Evolutionary conservation across 92 coral and sea anemone species (phyloP).

Genomic region (Chrysogorgia sp.): DNA sequence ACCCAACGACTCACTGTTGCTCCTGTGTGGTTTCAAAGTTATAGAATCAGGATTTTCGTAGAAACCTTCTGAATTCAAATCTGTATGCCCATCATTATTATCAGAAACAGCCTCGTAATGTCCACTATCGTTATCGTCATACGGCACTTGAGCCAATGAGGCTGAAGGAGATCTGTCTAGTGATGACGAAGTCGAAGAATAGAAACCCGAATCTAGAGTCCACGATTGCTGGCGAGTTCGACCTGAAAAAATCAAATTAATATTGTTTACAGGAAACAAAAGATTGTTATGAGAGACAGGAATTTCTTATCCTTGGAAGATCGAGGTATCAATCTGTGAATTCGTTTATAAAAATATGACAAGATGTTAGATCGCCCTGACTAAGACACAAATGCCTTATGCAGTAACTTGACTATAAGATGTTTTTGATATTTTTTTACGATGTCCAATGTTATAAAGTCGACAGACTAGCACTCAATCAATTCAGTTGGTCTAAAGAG

Average conservation of each 20-base stretch:
- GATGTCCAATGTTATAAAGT: no score
- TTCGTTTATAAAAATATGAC: no score
- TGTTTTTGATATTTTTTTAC: no score
- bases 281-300: neutral
- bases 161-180: constrained; percentile 90
- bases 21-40: neutral
- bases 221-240: constrained; percentile 77
- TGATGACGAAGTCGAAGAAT: constrained; percentile 66
- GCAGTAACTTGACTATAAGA: no score
- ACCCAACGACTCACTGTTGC: constrained; percentile 29
- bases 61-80: constrained; percentile 18
- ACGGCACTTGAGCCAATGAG: constrained; percentile 74
- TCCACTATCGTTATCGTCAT: constrained; percentile 44
- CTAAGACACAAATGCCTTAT: no score
- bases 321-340: no score
- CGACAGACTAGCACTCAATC: no score
- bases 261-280: constrained; percentile 23
- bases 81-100: constrained; percentile 12
- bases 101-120: constrained; percentile 34
- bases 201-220: constrained; percentile 93
- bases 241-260: constrained; percentile 44
- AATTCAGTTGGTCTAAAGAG: no score
- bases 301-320: no score
- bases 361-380: neutral
- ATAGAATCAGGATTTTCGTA: constrained; percentile 28